Conservation (phyloP, 2,797 vertebrate species). For the Amazona ochrocephala region DNA sequence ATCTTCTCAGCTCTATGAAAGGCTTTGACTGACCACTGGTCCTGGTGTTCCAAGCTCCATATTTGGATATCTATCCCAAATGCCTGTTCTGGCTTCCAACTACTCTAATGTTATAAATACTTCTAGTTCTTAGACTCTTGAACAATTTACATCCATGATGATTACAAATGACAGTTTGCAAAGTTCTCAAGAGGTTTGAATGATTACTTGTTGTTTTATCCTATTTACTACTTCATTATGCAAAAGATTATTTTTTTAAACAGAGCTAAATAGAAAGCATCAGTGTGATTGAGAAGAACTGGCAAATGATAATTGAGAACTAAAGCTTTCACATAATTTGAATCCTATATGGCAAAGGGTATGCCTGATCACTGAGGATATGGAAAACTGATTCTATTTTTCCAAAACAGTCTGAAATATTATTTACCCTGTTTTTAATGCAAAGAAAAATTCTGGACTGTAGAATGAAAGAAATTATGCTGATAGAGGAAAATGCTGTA, state of each 20-base stretch:
- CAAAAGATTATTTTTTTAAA: conserved; percentile 1
- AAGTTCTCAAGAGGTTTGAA: conserved; percentile 6
- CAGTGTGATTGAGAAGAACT: neutral
- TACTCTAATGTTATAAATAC: neutral
- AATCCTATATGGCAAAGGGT: neutral
- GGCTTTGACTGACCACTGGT: neutral
- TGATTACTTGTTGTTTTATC: neutral
- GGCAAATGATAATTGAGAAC: neutral
- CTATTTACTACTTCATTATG: conserved; percentile 9
- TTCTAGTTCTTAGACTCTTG: neutral
- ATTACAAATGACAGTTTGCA: neutral
- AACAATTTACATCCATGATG: neutral
- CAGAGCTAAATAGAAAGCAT: neutral
- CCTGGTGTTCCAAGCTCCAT: neutral
- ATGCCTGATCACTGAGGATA: neutral
- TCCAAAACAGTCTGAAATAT: neutral
- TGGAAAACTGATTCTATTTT: neutral
- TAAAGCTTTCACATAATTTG: neutral
- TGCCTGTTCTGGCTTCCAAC: neutral
- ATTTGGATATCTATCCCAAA: neutral
- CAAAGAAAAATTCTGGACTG: neutral
- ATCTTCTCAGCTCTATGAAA: neutral
- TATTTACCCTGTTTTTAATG: neutral
- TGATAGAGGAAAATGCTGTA: neutral
- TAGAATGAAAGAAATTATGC: neutral